Percentiles rank a stretch among this genome's conserved stretches.
Evolutionary conservation across 2,797 vertebrate species (phyloP).

Genomic region (Numenius phaeopus): DNA sequence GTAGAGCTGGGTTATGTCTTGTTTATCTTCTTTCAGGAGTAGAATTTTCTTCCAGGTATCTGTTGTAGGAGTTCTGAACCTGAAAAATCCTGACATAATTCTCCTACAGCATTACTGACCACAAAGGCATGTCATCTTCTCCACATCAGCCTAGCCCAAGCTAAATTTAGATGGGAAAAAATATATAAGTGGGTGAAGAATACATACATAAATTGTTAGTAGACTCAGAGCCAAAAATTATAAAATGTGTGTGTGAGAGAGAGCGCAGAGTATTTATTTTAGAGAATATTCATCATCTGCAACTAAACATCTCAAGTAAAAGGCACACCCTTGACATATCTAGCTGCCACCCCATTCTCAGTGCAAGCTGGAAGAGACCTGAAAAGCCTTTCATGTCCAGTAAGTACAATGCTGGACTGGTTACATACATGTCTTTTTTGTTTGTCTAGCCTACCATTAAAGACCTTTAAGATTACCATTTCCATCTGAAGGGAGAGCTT

Average conservation of each 20-base stretch:
- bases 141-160: background rate
- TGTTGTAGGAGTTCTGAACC: background rate
- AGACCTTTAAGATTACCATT: background rate
- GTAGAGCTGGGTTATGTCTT: background rate
- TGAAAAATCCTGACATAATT: background rate
- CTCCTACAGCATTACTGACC: background rate
- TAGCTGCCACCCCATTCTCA: background rate
- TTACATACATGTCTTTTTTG: background rate
- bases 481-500: background rate
- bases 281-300: background rate
- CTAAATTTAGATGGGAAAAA: background rate
- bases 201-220: background rate
- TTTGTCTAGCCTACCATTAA: background rate
- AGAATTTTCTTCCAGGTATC: background rate
- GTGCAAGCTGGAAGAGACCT: background rate
- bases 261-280: background rate
- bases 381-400: background rate
- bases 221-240: background rate
- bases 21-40: background rate
- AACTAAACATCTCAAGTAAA: background rate
- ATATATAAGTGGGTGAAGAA: background rate
- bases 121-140: background rate
- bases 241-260: background rate
- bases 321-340: background rate
- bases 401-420: background rate